These are phyloP conservation scores for Pammene fasciana DNA, from an alignment of 2,888 invertebrate genomes.

Conservation along the genomic window DNA sequence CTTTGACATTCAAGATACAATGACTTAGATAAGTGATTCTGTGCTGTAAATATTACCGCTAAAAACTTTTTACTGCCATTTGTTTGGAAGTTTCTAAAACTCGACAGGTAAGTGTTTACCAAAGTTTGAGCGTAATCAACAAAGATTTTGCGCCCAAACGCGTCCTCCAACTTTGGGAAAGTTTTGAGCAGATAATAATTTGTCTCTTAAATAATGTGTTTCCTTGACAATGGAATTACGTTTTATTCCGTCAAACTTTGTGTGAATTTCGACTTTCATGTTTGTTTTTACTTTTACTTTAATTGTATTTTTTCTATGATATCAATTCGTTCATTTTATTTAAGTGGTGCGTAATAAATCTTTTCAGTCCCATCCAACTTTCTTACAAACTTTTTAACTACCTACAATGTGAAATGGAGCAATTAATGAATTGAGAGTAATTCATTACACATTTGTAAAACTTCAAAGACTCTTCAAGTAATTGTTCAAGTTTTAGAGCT, in stretches of 20 bases:
- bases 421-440: not conserved
- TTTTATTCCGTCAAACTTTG: constrained; percentile 1
- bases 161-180: constrained; percentile 25
- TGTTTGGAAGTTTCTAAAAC: constrained; percentile 39
- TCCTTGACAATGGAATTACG: constrained; percentile 8
- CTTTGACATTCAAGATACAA: constrained; percentile 26
- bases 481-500: no score
- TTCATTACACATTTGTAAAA: not conserved
- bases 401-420: not conserved
- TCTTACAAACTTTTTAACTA: not conserved
- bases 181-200: constrained; percentile 25
- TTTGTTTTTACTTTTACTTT: not conserved
- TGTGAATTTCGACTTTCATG: not conserved
- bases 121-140: constrained; percentile 41
- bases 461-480: not conserved
- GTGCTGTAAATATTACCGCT: constrained; percentile 34
- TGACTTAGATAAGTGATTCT: constrained; percentile 28
- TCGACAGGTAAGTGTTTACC: constrained; percentile 43
- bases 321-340: not conserved
- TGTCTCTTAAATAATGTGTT: constrained; percentile 19
- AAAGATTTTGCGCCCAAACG: constrained; percentile 27
- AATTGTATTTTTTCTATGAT: not conserved
- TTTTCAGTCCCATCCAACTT: not conserved
- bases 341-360: constrained; percentile 4
- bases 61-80: constrained; percentile 41